Evolutionary conservation across 2,888 invertebrate species (phyloP).

Genomic region (Thereva unica): DNA sequence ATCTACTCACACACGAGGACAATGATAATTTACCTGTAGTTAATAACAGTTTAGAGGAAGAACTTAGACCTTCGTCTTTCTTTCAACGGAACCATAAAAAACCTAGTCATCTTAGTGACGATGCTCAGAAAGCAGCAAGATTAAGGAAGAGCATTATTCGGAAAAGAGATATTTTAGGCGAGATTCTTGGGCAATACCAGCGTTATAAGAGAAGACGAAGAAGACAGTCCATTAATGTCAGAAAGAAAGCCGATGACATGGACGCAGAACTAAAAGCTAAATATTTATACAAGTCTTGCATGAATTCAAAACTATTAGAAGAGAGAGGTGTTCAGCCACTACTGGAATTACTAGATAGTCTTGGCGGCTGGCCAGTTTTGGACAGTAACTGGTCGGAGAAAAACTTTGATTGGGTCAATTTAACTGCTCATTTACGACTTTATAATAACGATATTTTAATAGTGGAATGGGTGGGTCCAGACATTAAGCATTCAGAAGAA

Average conservation of each 20-base stretch:
- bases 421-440: constrained; percentile 74
- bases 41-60: constrained; percentile 12
- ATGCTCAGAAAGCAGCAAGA: constrained; percentile 4
- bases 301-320: constrained; percentile 75
- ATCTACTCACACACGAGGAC: constrained; percentile 63
- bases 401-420: constrained; percentile 72
- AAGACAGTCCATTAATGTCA: not conserved
- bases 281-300: constrained; percentile 82
- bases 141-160: constrained; percentile 18
- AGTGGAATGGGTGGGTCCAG: constrained; percentile 88
- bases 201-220: not conserved
- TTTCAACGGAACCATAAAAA: not conserved
- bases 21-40: constrained; percentile 1
- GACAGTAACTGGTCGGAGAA: constrained; percentile 66
- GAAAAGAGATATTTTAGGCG: constrained; percentile 3
- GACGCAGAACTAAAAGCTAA: constrained; percentile 81
- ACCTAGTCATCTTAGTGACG: not conserved
- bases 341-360: constrained; percentile 66
- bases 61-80: not conserved
- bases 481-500: constrained; percentile 89
- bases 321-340: constrained; percentile 74
- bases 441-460: constrained; percentile 86
- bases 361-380: constrained; percentile 91
- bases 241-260: constrained; percentile 38
- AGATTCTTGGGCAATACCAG: not conserved